phyloP scores from a whole-genome alignment of 2,797 vertebrate species.

The Peromyscus nudipes region DNA sequence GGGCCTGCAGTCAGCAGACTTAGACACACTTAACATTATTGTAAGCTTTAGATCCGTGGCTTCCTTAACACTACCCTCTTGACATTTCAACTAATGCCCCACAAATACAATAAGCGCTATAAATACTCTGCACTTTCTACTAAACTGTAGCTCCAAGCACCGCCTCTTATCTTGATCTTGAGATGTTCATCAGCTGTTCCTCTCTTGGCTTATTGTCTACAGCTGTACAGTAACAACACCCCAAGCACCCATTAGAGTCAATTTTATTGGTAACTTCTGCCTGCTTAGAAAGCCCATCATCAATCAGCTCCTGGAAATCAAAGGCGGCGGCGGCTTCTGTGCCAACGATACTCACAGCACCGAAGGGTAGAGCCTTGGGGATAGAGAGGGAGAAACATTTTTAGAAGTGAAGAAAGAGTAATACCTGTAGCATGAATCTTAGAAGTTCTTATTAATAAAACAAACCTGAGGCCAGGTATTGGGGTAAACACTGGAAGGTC shows the following conservation, averaged over 20 bases:
- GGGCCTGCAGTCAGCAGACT: background rate
- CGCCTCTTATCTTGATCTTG: slow-evolving; percentile 73
- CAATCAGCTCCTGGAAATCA: slow-evolving; percentile 76
- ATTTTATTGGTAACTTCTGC: slow-evolving; percentile 82
- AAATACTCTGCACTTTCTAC: slow-evolving; percentile 64
- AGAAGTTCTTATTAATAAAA: no score
- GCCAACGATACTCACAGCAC: background rate
- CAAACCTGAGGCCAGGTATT: no score
- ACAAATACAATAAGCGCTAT: slow-evolving; percentile 47
- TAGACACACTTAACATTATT: background rate
- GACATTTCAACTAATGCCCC: background rate
- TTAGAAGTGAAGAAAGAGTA: slow-evolving; percentile 1
- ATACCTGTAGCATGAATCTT: no score
- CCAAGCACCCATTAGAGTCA: slow-evolving; percentile 78
- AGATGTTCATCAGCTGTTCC: slow-evolving; percentile 81
- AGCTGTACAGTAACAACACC: slow-evolving; percentile 81
- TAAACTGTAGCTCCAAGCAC: slow-evolving; percentile 56
- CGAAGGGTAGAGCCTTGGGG: background rate
- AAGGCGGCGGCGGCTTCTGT: slow-evolving; percentile 15
- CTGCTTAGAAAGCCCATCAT: slow-evolving; percentile 71
- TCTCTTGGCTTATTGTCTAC: slow-evolving; percentile 75
- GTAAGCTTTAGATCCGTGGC: background rate
- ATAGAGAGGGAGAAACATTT: slow-evolving; percentile 17
- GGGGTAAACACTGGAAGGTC: no score
- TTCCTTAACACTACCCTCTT: background rate